These are phyloP conservation scores for Sternarchorhynchus goeldii DNA, from an alignment of 2,797 vertebrate species.

Conservation along the genomic window DNA sequence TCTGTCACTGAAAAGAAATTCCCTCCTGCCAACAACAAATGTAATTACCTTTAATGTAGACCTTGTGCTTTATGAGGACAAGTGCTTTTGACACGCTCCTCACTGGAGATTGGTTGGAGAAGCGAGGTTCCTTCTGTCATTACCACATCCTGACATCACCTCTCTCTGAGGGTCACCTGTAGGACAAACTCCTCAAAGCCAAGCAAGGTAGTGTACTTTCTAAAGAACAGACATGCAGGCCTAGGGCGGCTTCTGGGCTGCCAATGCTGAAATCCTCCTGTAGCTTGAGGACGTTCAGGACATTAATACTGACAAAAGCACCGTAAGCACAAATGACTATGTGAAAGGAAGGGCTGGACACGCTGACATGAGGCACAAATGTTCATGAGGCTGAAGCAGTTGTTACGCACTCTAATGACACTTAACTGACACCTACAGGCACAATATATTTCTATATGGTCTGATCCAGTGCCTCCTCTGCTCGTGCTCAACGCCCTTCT, in stretches of 20 bases:
- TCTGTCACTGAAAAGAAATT: slow-evolving; percentile 39
- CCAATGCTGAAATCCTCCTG: neutral
- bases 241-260: neutral
- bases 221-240: slow-evolving; percentile 16
- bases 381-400: neutral
- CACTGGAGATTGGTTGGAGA: slow-evolving; percentile 39
- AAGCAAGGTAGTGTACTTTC: slow-evolving; percentile 7
- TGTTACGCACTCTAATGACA: neutral
- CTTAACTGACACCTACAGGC: neutral
- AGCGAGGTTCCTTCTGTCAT: slow-evolving; percentile 23
- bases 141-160: slow-evolving; percentile 26
- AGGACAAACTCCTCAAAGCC: slow-evolving; percentile 27
- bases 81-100: slow-evolving; percentile 36
- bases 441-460: too few species aligned
- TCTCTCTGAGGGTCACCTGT: slow-evolving; percentile 29
- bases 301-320: too few species aligned
- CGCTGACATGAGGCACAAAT: neutral
- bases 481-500: too few species aligned
- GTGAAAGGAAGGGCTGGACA: neutral
- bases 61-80: slow-evolving; percentile 30
- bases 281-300: too few species aligned
- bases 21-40: slow-evolving; percentile 45
- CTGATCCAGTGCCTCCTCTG: too few species aligned
- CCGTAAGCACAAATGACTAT: too few species aligned
- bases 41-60: slow-evolving; percentile 52